phyloP scores from a whole-genome alignment of 2,113 vertebrate species.

The Myotis yumanensis region DNA sequence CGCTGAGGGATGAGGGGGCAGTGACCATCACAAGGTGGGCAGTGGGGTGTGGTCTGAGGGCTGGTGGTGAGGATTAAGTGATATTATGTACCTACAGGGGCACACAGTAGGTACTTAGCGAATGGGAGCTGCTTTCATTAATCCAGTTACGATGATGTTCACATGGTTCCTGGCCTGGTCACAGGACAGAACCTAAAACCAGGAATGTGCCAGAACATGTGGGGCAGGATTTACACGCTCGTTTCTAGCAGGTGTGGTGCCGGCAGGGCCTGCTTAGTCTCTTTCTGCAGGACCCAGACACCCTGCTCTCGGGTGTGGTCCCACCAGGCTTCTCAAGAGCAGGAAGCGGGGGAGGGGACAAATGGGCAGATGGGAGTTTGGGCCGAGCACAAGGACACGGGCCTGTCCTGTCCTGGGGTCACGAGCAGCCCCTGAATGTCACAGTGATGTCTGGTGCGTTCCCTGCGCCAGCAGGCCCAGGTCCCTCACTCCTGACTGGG shows the following conservation, averaged over 20 bases:
- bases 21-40: too few species aligned
- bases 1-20: accelerated
- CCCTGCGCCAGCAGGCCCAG: not conserved
- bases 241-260: not conserved
- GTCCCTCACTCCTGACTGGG: not conserved
- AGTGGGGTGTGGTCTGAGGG: accelerated
- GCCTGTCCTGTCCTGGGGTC: not conserved
- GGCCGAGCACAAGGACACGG: not conserved
- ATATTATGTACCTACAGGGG: accelerated
- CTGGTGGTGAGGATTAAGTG: not conserved
- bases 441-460: not conserved
- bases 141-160: not conserved
- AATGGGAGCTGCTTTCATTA: not conserved
- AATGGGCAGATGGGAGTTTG: not conserved
- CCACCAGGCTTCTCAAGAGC: not conserved
- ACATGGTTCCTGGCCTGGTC: not conserved
- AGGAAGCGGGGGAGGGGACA: not conserved
- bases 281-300: not conserved
- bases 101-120: not conserved
- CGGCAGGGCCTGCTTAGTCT: not conserved
- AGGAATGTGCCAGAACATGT: not conserved
- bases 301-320: accelerated
- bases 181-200: not conserved
- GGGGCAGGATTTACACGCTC: not conserved
- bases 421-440: not conserved